These are phyloP conservation scores for Gibbula magus DNA, from an alignment of 2,888 invertebrate species.

Conservation along the genomic window DNA sequence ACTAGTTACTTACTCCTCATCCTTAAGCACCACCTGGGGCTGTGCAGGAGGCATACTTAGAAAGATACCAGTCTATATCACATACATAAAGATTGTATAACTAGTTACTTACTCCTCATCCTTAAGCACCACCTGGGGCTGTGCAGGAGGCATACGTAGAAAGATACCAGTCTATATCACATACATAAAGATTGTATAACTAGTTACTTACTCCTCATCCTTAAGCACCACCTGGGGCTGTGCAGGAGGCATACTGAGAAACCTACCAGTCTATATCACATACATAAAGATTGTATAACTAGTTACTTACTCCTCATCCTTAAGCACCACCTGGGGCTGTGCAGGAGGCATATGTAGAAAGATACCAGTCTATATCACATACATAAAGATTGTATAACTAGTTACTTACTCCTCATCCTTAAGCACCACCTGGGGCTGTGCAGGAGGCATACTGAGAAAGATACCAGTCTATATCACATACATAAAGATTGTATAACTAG, in stretches of 20 bases:
- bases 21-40: constrained; percentile 59
- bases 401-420: constrained; percentile 60
- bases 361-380: constrained; percentile 91
- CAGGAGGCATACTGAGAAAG: constrained; percentile 80
- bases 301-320: constrained; percentile 59
- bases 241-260: constrained; percentile 78
- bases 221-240: constrained; percentile 59
- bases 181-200: constrained; percentile 73
- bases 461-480: constrained; percentile 92
- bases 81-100: constrained; percentile 75
- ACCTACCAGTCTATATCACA: constrained; percentile 92
- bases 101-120: constrained; percentile 57
- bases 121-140: constrained; percentile 59
- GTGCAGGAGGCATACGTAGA: constrained; percentile 76
- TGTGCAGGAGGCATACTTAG: constrained; percentile 75
- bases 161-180: constrained; percentile 94
- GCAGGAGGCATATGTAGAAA: constrained; percentile 79
- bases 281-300: constrained; percentile 73
- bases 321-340: constrained; percentile 58
- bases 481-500: background rate
- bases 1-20: constrained; percentile 55
- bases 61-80: constrained; percentile 93
- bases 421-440: constrained; percentile 58
- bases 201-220: constrained; percentile 58
- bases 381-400: constrained; percentile 62